Percentiles rank a stretch among this genome's conserved stretches.
Evolutionary conservation across 1,140 invertebrate species (phyloP).

Genomic region (Xylocopa sonorina): DNA sequence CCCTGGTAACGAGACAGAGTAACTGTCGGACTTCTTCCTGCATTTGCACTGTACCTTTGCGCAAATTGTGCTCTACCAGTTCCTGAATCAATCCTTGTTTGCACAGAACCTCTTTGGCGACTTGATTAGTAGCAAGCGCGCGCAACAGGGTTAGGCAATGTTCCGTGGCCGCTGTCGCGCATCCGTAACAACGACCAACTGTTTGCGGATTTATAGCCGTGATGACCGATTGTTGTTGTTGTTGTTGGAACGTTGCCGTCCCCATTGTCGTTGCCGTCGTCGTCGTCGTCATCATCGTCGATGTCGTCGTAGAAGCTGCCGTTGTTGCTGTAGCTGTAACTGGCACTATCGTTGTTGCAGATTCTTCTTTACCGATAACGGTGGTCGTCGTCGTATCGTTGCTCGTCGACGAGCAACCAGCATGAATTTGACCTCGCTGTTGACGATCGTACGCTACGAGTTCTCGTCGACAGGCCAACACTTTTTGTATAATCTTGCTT

Average conservation of each 20-base stretch:
- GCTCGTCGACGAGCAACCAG: background rate
- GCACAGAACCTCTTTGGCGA: slow-evolving; percentile 90
- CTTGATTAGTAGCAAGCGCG: slow-evolving; percentile 93
- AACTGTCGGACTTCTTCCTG: slow-evolving; percentile 94
- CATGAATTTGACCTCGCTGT: slow-evolving; percentile 83
- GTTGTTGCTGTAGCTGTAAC: background rate
- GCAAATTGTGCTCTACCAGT: slow-evolving; percentile 94
- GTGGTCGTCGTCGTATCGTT: background rate
- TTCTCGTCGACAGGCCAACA: slow-evolving; percentile 94
- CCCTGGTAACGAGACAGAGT: slow-evolving; percentile 94
- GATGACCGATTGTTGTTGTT: slow-evolving; percentile 9
- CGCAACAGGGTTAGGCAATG: slow-evolving; percentile 96
- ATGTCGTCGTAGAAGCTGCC: background rate
- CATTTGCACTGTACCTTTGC: slow-evolving; percentile 89
- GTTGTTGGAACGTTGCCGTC: background rate
- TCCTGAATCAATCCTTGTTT: slow-evolving; percentile 94
- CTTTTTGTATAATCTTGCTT: slow-evolving; percentile 96
- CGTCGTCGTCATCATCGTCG: background rate
- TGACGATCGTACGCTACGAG: slow-evolving; percentile 95
- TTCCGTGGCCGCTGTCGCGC: slow-evolving; percentile 93
- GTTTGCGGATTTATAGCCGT: slow-evolving; percentile 55
- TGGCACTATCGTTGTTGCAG: background rate
- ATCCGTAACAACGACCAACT: slow-evolving; percentile 90
- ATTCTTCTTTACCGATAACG: background rate
- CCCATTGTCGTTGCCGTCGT: background rate